phyloP scores from a whole-genome alignment of 2,113 vertebrate species.

The Hemiprocne comata region DNA sequence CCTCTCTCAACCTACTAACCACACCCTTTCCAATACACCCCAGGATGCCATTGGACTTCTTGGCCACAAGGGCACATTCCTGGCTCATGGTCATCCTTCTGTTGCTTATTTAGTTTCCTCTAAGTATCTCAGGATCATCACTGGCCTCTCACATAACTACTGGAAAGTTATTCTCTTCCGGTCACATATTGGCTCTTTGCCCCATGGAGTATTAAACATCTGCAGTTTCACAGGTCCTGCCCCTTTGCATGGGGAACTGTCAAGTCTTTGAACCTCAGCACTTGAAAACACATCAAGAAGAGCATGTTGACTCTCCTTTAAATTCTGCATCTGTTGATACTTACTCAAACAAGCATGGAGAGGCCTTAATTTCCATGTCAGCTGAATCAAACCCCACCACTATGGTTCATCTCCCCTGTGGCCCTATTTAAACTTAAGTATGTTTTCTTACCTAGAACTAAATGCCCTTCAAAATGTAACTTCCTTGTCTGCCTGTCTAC shows the following conservation, averaged over 20 bases:
- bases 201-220: background rate
- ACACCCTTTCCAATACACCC: too few relatives aligned
- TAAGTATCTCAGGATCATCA: background rate
- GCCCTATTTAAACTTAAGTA: background rate
- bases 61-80: too few relatives aligned
- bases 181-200: background rate
- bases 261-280: background rate
- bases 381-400: background rate
- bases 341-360: background rate
- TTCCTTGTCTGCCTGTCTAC: background rate
- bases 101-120: too few relatives aligned
- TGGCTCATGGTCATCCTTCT: too few relatives aligned
- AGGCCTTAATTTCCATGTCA: background rate
- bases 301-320: background rate
- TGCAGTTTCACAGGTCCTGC: background rate
- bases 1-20: too few relatives aligned
- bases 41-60: too few relatives aligned
- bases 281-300: background rate
- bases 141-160: background rate
- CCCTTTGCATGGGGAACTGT: background rate
- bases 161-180: background rate
- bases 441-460: background rate
- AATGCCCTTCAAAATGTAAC: background rate
- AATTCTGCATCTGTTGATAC: background rate
- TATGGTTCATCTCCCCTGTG: background rate